Base-by-base conservation (phyloP, 1,140 invertebrate species). In the Babylonia areolata region DNA sequence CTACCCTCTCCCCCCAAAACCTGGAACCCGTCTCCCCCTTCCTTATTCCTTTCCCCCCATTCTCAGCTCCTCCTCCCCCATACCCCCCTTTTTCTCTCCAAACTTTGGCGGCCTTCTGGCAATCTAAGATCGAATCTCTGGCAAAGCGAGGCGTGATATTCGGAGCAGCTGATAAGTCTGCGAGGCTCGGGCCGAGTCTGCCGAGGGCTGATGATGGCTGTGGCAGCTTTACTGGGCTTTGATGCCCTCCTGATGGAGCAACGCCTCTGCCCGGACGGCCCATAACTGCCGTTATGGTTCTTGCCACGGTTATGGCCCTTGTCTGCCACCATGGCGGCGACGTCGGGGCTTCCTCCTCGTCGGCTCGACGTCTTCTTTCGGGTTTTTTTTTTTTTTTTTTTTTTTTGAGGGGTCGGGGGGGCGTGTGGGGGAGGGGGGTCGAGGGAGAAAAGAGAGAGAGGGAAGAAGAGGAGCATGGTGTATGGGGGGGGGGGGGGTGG, bases 161-260 rank as follows among this genome's bases (percentile, higher is more conserved):
- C 71, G 31, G 35, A 73, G 71, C 71, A 73, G 71, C 71, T 73
- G 71, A 73, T 73, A 73, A 73, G 71, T 73, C 71, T 73, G n/a
- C n/a, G n/a, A 35, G 71, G n/a, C 71, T 35, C 33, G 5, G 71
- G 71, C 71, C 28, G 71, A 9, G 71, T 73, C 71, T 73, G 71
- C 71, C 46, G n/a, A 33, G 71, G 0, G n/a, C 28, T 73, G 71
- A 73, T 73, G 71, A 73, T 35, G 31, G 71, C 9, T 11, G 71
- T 73, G 71, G 71, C 71, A 73, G 71, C n/a, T 73, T 73, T 73
- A 73, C 71, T 73, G 71, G 71, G 3, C 71, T 73, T 73, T 73
- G 71, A 73, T 73, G 71, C 31, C 71, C 71, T 73, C 31, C 71
- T 73, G 71, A 73, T 73, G 71, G 71, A 73, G 35, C 71, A 73